Evolutionary conservation across 2,888 invertebrate species (phyloP).

Genomic region (Cacoxenus indagator): DNA sequence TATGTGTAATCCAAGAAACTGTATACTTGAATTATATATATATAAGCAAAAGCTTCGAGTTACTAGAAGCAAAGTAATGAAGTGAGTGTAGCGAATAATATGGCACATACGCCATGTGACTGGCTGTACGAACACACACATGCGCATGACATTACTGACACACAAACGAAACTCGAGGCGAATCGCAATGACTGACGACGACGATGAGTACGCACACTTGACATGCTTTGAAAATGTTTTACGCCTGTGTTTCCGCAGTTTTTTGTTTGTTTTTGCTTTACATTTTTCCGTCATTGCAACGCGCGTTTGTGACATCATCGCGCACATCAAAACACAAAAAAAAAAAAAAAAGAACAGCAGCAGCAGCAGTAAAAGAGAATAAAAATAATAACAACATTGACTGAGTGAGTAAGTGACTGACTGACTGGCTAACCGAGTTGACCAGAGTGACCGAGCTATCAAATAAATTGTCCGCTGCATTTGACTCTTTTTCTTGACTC

Average conservation of each 20-base stretch:
- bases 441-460: too few relatives aligned
- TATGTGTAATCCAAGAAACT: too few relatives aligned
- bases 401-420: neutral
- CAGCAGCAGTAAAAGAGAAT: neutral
- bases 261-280: neutral
- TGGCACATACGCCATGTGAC: slow-evolving; percentile 7
- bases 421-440: too few relatives aligned
- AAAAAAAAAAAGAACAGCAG: neutral
- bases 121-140: neutral
- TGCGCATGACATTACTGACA: neutral
- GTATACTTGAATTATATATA: too few relatives aligned
- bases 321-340: too few relatives aligned
- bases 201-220: slow-evolving; percentile 7
- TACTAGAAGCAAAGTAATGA: too few relatives aligned
- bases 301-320: slow-evolving; percentile 2
- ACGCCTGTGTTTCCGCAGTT: neutral
- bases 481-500: too few relatives aligned
- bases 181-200: too few relatives aligned
- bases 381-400: neutral
- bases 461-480: too few relatives aligned
- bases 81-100: slow-evolving; percentile 3
- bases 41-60: too few relatives aligned
- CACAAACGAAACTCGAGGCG: neutral
- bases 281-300: neutral
- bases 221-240: slow-evolving; percentile 8